Evolutionary conservation across 2,113 vertebrate species (phyloP).

Genomic region (Cyprinus carpio): DNA sequence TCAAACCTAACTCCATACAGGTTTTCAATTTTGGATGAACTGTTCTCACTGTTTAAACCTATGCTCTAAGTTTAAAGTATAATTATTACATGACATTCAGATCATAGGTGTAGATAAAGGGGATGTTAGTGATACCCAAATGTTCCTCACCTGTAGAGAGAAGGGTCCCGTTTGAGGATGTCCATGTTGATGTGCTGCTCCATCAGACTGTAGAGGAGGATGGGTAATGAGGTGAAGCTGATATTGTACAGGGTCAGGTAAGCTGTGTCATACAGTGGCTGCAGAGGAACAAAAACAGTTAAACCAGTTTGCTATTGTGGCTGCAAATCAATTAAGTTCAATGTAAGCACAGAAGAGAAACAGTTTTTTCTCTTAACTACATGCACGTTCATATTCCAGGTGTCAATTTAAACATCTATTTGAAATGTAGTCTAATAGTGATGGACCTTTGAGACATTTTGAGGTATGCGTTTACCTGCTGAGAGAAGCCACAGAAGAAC

Average conservation of each 20-base stretch:
- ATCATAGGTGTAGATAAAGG: not conserved
- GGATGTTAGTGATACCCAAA: not conserved
- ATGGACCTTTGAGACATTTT: not conserved
- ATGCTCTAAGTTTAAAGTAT: not conserved
- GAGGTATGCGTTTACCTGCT: constrained; percentile 82
- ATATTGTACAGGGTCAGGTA: constrained; percentile 99
- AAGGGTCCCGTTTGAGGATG: constrained; percentile 88
- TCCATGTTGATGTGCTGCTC: constrained; percentile 93
- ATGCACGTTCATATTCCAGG: not conserved
- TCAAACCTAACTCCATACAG: not conserved
- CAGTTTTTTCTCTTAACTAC: not conserved
- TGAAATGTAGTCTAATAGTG: not conserved
- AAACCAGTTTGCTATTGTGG: not conserved
- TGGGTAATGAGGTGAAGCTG: constrained; percentile 98
- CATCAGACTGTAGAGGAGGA: constrained; percentile 92
- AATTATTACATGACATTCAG: not conserved
- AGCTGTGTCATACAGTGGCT: constrained; percentile 96
- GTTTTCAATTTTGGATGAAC: not conserved
- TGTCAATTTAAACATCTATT: not conserved
- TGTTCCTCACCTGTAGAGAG: constrained; percentile 84
- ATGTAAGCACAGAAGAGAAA: not conserved
- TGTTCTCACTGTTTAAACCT: not conserved
- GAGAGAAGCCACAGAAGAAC: constrained; percentile 99
- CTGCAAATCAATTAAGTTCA: not conserved
- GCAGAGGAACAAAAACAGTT: constrained; percentile 53